phyloP scores from a whole-genome alignment of 2,797 vertebrate species.

The Xenentodon cancila region DNA sequence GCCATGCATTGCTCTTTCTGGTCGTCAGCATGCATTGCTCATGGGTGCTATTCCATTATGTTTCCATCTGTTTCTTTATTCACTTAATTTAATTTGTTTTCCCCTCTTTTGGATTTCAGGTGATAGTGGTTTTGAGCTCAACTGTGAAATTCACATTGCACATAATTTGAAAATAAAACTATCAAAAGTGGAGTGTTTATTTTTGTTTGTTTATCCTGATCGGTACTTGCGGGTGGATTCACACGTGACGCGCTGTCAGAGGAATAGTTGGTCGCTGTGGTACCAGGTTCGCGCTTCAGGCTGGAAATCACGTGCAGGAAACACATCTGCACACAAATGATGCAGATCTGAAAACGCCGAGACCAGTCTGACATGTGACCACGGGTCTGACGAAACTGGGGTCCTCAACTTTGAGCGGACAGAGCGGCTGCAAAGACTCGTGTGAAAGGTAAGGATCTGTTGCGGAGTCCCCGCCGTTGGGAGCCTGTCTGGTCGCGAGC shows the following conservation, averaged over 20 bases:
- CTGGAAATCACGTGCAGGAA: too few species aligned
- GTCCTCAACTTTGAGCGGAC: not conserved
- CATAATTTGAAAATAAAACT: constrained; percentile 85
- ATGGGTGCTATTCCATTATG: constrained; percentile 71
- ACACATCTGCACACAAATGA: too few species aligned
- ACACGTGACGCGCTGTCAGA: not conserved
- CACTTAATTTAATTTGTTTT: constrained; percentile 66
- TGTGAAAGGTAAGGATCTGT: constrained; percentile 38
- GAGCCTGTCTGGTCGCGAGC: too few species aligned
- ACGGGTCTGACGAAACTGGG: constrained; percentile 1
- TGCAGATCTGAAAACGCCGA: too few species aligned
- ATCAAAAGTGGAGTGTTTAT: constrained; percentile 51
- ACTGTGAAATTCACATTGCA: constrained; percentile 90
- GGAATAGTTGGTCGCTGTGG: too few species aligned
- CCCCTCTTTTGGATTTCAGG: constrained; percentile 71
- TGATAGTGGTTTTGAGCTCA: constrained; percentile 81
- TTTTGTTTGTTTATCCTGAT: not conserved
- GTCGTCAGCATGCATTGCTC: constrained; percentile 42
- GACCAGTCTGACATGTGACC: constrained; percentile 51
- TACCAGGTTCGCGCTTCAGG: too few species aligned
- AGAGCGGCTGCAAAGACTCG: not conserved
- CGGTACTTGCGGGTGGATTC: too few species aligned
- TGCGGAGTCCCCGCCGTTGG: too few species aligned
- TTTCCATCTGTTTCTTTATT: constrained; percentile 49
- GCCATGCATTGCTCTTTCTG: constrained; percentile 24